Evolutionary conservation across 2,113 vertebrate species (phyloP).

Genomic region (Toxotes jaculatrix): DNA sequence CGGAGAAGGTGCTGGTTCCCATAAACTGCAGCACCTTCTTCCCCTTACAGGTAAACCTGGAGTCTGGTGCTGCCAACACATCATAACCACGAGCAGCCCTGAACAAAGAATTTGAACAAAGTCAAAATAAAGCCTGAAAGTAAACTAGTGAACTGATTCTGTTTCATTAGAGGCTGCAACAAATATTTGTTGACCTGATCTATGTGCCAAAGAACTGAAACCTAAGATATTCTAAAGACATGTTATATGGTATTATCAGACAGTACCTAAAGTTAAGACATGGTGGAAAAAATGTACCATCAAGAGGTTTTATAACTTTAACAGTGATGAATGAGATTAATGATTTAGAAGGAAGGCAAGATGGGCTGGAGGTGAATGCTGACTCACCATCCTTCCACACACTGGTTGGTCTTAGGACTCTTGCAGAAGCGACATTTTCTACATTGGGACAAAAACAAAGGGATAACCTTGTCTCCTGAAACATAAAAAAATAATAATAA

Average conservation of each 20-base stretch:
- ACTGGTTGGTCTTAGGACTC: slow-evolving; percentile 86
- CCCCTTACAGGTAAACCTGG: slow-evolving; percentile 87
- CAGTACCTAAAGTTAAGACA: too few relatives aligned
- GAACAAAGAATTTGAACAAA: background rate
- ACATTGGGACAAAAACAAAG: slow-evolving; percentile 86
- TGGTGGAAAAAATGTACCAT: too few relatives aligned
- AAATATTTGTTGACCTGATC: too few relatives aligned
- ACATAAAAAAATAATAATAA: background rate
- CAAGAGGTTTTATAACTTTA: too few relatives aligned
- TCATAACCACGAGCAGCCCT: slow-evolving; percentile 64
- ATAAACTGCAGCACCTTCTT: slow-evolving; percentile 85
- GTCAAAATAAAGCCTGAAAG: background rate
- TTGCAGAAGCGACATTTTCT: slow-evolving; percentile 86
- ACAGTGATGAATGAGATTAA: background rate
- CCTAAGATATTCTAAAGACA: too few relatives aligned
- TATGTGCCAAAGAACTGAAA: too few relatives aligned
- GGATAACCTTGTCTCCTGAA: slow-evolving; percentile 91
- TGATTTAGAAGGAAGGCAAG: too few relatives aligned
- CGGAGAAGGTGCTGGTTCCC: slow-evolving; percentile 88
- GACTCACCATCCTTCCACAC: slow-evolving; percentile 84
- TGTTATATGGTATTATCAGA: too few relatives aligned
- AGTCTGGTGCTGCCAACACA: slow-evolving; percentile 80
- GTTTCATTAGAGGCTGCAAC: too few relatives aligned
- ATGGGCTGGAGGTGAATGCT: too few relatives aligned
- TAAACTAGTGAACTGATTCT: too few relatives aligned